Conservation (phyloP, 64 coral and sea anemone species). For the Porites lutea region DNA sequence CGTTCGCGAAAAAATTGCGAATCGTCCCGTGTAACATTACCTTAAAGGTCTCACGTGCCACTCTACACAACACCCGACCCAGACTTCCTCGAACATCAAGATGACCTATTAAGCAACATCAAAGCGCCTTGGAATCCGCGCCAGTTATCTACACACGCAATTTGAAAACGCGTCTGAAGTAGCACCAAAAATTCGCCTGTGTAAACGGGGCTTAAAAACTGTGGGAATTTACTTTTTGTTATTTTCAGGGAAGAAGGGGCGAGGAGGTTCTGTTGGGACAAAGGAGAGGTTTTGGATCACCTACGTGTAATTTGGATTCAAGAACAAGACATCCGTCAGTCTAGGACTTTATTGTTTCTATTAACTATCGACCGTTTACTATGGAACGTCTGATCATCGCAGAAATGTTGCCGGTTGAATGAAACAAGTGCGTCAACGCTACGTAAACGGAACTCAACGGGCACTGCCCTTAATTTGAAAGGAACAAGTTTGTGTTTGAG, state of each 20-base stretch:
- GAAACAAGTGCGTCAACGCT: too few species aligned
- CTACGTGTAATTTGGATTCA: background rate
- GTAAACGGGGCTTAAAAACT: background rate
- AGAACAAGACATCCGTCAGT: background rate
- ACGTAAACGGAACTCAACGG: too few species aligned
- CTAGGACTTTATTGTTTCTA: background rate
- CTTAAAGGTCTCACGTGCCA: too few species aligned
- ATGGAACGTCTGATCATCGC: background rate
- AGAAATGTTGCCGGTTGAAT: background rate
- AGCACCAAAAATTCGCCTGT: background rate
- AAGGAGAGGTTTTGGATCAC: slow-evolving; percentile 15
- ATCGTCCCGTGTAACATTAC: too few species aligned
- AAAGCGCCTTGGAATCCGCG: too few species aligned
- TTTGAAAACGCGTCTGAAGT: too few species aligned
- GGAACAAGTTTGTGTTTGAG: background rate
- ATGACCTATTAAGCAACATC: too few species aligned
- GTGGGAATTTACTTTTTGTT: background rate
- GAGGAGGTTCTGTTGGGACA: background rate
- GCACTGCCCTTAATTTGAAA: too few species aligned
- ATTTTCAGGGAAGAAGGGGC: slow-evolving; percentile 14
- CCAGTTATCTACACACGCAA: too few species aligned
- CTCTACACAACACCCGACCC: too few species aligned
- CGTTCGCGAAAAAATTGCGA: too few species aligned
- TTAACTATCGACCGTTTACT: background rate
- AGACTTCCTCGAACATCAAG: too few species aligned